phyloP scores from a whole-genome alignment of 2,888 invertebrate species.

The Arctia plantaginis region DNA sequence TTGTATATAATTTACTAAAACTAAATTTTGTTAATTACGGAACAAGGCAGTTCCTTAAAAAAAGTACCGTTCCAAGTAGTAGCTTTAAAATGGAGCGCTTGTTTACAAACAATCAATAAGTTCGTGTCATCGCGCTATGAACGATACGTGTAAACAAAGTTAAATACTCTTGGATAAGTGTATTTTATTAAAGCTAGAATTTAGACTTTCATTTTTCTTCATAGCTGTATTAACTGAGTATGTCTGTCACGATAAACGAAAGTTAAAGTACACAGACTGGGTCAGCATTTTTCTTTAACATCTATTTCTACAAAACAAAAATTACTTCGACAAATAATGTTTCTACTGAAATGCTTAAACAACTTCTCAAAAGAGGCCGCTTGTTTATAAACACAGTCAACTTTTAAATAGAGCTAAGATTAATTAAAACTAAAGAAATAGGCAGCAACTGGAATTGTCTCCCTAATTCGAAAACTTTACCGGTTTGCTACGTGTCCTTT shows the following conservation, averaged over 20 bases:
- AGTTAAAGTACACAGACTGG: neutral
- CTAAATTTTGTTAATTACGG: no score
- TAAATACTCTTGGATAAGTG: neutral
- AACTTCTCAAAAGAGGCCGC: conserved; percentile 33
- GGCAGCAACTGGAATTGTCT: conserved; percentile 38
- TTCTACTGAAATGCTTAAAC: conserved; percentile 3
- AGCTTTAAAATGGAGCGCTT: neutral
- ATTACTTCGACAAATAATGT: neutral
- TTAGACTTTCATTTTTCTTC: no score
- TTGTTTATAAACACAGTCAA: conserved; percentile 34
- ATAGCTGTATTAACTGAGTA: neutral
- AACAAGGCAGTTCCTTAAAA: no score
- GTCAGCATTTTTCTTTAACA: neutral
- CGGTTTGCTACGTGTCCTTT: conserved; percentile 43
- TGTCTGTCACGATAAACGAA: neutral
- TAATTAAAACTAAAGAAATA: conserved; percentile 50
- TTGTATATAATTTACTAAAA: no score
- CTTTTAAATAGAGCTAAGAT: conserved; percentile 41
- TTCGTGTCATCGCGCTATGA: neutral
- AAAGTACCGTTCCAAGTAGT: no score
- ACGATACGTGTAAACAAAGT: neutral
- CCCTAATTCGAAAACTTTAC: conserved; percentile 50
- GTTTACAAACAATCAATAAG: neutral
- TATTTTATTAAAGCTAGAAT: neutral
- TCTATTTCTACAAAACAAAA: neutral